Conservation (phyloP, 2,113 vertebrate species). For the Prunella himalayana region DNA sequence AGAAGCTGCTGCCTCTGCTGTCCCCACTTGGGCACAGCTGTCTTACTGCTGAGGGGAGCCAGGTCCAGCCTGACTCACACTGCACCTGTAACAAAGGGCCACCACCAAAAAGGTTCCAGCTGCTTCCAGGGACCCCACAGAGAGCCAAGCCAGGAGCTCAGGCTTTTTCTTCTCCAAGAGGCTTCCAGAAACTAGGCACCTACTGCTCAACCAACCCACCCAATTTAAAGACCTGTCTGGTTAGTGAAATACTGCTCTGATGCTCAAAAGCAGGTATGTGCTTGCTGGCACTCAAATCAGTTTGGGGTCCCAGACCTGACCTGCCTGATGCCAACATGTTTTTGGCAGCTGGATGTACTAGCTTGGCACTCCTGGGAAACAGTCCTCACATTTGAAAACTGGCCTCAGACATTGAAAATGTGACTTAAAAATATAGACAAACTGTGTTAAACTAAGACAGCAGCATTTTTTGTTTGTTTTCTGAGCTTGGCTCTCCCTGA, state of each 20-base stretch:
- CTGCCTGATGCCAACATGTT: neutral
- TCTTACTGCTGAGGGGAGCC: neutral
- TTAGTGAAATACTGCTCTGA: neutral
- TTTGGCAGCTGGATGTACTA: neutral
- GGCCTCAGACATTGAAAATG: neutral
- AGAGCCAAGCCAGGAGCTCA: neutral
- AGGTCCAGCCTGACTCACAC: accelerated
- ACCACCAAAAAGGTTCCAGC: neutral
- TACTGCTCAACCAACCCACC: neutral
- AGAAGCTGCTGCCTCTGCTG: neutral
- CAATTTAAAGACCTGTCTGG: neutral
- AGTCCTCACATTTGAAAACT: neutral
- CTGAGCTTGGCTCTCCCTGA: neutral
- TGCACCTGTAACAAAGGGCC: accelerated
- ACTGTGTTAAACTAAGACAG: neutral
- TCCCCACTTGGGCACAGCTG: accelerated
- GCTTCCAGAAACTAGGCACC: neutral
- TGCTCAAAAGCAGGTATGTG: neutral
- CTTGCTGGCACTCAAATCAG: neutral
- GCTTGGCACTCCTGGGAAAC: neutral
- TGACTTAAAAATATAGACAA: neutral
- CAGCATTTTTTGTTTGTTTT: neutral
- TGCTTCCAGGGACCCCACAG: neutral
- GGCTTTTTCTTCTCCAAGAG: neutral
- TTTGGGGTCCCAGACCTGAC: neutral